Percentiles rank a stretch among this genome's conserved stretches.
Evolutionary conservation across 2,888 invertebrate genomes (phyloP).

Genomic region (Parnassius smintheus): DNA sequence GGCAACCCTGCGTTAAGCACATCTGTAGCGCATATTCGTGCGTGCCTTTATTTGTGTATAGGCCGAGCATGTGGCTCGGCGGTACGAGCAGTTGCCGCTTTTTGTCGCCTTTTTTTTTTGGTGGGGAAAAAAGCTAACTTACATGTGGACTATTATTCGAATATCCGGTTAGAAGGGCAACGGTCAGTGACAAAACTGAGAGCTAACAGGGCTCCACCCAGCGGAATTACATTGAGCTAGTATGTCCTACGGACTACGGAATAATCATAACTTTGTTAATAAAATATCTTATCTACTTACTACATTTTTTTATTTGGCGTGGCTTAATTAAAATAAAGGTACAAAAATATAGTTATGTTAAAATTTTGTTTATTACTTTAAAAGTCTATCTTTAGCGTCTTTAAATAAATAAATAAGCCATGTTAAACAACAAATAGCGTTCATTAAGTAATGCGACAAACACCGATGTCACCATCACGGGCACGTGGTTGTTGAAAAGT

Average conservation of each 20-base stretch:
- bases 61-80: slow-evolving; percentile 62
- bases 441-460: slow-evolving; percentile 10
- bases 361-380: too few relatives aligned
- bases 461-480: slow-evolving; percentile 28
- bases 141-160: slow-evolving; percentile 45
- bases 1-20: slow-evolving; percentile 40
- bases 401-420: too few relatives aligned
- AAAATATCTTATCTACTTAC: too few relatives aligned
- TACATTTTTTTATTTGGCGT: too few relatives aligned
- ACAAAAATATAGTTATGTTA: too few relatives aligned
- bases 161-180: slow-evolving; percentile 41
- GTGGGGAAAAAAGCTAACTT: slow-evolving; percentile 48
- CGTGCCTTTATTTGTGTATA: slow-evolving; percentile 58
- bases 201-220: too few relatives aligned
- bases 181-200: slow-evolving; percentile 18
- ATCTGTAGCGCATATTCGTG: slow-evolving; percentile 76
- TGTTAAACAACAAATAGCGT: neutral
- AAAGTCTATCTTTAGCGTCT: too few relatives aligned
- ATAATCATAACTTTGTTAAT: too few relatives aligned
- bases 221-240: too few relatives aligned
- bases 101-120: slow-evolving; percentile 63
- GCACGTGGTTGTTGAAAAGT: slow-evolving; percentile 67
- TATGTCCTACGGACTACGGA: too few relatives aligned
- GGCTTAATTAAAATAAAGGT: too few relatives aligned
- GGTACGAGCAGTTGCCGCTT: slow-evolving; percentile 53